Evolutionary conservation across 2,888 invertebrate genomes (phyloP).

Genomic region (Eupithecia exiguata): DNA sequence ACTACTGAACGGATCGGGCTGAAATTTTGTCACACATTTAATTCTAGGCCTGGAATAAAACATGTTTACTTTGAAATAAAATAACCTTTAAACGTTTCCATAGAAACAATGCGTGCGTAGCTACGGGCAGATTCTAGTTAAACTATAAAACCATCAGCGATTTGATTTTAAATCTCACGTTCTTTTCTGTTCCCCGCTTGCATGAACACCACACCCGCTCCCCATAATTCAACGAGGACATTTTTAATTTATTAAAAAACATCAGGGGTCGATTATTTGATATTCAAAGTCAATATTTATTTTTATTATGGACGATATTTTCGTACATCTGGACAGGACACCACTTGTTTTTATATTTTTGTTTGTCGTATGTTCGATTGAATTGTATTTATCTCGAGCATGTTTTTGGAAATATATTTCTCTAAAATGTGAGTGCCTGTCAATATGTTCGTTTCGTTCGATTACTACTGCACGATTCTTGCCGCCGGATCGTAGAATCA

Average conservation of each 20-base stretch:
- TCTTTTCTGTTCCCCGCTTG: slow-evolving; percentile 24
- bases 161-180: not conserved
- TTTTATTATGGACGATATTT: slow-evolving; percentile 60
- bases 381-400: not conserved
- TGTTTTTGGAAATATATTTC: not conserved
- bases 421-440: not conserved
- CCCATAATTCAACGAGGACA: slow-evolving; percentile 64
- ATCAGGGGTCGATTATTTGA: slow-evolving; percentile 42
- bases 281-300: slow-evolving; percentile 66
- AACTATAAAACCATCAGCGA: no score
- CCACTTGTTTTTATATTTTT: slow-evolving; percentile 41
- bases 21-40: no score
- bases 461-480: not conserved
- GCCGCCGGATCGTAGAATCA: no score
- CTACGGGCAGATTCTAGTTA: no score
- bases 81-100: no score
- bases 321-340: slow-evolving; percentile 40
- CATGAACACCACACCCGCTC: slow-evolving; percentile 40
- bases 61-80: no score
- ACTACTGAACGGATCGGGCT: no score
- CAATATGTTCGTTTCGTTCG: not conserved
- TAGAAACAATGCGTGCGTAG: no score
- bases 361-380: slow-evolving; percentile 14
- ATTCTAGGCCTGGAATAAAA: no score
- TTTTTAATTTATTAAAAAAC: slow-evolving; percentile 78